Conservation (phyloP, 2,888 invertebrate genomes). For the Drosophila kanekoi region DNA sequence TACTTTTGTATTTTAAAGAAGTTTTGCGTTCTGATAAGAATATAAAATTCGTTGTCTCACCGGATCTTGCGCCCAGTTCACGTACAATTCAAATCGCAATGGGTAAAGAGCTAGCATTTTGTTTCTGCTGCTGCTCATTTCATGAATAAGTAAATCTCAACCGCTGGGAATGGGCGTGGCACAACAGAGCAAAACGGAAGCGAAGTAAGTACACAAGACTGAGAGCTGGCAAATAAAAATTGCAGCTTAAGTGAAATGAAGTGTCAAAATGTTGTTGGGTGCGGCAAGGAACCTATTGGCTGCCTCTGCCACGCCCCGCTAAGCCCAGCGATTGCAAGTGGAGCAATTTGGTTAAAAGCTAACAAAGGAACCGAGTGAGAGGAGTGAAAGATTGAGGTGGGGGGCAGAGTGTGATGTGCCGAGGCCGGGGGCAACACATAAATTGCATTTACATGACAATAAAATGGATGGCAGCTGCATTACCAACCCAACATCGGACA, state of each 20-base stretch:
- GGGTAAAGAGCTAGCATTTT: constrained; percentile 5
- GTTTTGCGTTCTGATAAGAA: neutral
- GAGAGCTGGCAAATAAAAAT: constrained; percentile 33
- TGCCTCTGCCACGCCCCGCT: constrained; percentile 21
- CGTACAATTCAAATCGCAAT: constrained; percentile 9
- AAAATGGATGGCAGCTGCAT: constrained; percentile 53
- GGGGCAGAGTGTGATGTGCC: constrained; percentile 4
- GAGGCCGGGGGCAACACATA: constrained; percentile 33
- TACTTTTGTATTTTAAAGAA: neutral
- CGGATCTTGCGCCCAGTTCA: constrained; percentile 2
- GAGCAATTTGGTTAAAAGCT: constrained; percentile 70
- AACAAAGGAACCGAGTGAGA: constrained; percentile 13
- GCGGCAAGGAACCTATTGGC: constrained; percentile 28
- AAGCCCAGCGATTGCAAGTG: constrained; percentile 42
- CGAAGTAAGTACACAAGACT: constrained; percentile 6
- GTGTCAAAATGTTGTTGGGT: constrained; percentile 64
- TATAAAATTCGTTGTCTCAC: constrained; percentile 1
- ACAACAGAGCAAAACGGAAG: constrained; percentile 3
- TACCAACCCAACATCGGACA: constrained; percentile 30
- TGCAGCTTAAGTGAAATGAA: constrained; percentile 63
- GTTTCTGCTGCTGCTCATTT: constrained; percentile 13
- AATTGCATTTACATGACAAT: constrained; percentile 74
- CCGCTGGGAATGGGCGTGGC: constrained; percentile 33
- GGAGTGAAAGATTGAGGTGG: constrained; percentile 4
- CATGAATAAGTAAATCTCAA: constrained; percentile 46